phyloP scores from a whole-genome alignment of 2,797 vertebrate species.

The Epinephelus malabaricus region DNA sequence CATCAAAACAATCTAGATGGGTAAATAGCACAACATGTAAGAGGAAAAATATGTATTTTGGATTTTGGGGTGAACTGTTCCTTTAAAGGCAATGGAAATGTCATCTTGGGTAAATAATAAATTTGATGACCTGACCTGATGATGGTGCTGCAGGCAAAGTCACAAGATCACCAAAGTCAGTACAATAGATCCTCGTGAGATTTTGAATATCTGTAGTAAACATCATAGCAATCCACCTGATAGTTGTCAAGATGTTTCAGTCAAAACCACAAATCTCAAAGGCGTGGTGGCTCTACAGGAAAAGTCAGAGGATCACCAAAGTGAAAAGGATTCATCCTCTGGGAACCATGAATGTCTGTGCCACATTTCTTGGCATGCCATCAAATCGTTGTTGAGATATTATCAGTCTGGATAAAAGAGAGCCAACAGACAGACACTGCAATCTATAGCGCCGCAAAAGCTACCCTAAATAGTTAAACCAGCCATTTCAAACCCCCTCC shows the following conservation, averaged over 20 bases:
- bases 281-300: neutral
- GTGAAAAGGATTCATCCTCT: neutral
- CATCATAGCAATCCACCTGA: neutral
- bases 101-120: neutral
- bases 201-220: neutral
- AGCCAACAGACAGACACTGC: neutral
- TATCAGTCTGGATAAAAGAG: neutral
- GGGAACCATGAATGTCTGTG: neutral
- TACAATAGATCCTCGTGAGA: neutral
- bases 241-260: neutral
- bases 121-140: neutral
- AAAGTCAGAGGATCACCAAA: neutral
- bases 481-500: conserved; percentile 18
- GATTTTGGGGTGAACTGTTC: too few relatives aligned
- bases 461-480: conserved; percentile 51
- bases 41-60: too few relatives aligned
- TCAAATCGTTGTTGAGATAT: neutral
- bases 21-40: too few relatives aligned
- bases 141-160: neutral
- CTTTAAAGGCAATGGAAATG: neutral
- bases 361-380: neutral
- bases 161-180: neutral
- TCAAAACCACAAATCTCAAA: neutral
- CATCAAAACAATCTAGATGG: too few relatives aligned
- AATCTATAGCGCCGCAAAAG: neutral